These are phyloP conservation scores for Sycobia sp. DNA, from an alignment of 1,140 invertebrate genomes.

Conservation along the genomic window DNA sequence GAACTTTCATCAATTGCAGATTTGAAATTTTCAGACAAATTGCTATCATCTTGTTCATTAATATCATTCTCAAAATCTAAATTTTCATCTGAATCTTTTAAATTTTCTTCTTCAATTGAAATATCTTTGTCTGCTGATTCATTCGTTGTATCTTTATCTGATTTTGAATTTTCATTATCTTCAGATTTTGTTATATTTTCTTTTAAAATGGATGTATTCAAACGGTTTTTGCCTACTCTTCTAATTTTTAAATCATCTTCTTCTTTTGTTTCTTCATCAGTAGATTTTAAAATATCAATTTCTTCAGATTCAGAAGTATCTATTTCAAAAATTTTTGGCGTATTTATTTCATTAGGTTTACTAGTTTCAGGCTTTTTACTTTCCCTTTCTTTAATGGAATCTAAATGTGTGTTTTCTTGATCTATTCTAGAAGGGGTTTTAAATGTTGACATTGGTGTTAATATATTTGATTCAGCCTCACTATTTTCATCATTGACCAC, in stretches of 20 bases:
- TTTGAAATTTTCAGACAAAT: not conserved
- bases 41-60: not conserved
- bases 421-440: constrained; percentile 8
- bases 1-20: not conserved
- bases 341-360: constrained; percentile 1
- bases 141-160: constrained; percentile 5
- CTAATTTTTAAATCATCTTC: constrained; percentile 13
- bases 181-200: not conserved
- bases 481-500: not conserved
- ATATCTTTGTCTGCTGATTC: constrained; percentile 1
- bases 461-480: constrained; percentile 7
- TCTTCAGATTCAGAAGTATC: constrained; percentile 32
- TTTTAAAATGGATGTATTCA: not conserved
- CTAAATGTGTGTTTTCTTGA: constrained; percentile 4
- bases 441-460: not conserved
- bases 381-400: not conserved
- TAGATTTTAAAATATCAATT: constrained; percentile 30
- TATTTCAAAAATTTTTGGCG: not conserved
- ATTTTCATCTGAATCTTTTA: not conserved
- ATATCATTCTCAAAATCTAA: not conserved
- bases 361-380: not conserved
- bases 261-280: constrained; percentile 27
- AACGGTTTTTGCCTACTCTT: not conserved
- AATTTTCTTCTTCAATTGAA: not conserved
- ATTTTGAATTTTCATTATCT: constrained; percentile 12